A percentile compares a stretch with the other conserved stretches of the same genome.
These are phyloP conservation scores for Caenorhabditis sinica DNA, from an alignment of 2,888 invertebrate species.

Conservation along the genomic window DNA sequence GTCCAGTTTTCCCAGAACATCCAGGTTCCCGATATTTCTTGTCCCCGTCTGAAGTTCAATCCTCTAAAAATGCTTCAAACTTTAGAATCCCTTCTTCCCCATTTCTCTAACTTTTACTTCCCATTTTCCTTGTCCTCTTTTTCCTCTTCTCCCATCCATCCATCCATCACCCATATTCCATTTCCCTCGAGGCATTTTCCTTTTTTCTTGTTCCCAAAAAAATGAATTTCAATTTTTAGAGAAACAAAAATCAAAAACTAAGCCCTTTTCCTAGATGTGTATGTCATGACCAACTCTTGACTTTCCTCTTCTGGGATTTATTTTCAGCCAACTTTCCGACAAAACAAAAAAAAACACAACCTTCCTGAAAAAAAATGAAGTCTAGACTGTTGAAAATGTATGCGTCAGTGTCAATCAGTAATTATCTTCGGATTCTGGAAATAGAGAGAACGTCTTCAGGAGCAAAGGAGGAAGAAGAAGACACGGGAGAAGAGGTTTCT, in stretches of 20 bases:
- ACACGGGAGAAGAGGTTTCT: not conserved
- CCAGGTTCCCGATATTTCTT: not conserved
- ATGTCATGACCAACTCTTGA: conserved; percentile 18
- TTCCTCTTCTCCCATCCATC: conserved; percentile 18
- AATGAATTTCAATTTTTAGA: conserved; percentile 32
- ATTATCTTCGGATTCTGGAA: conserved; percentile 18
- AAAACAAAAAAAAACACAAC: not conserved
- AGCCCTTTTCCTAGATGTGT: not conserved
- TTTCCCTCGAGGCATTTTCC: conserved; percentile 31
- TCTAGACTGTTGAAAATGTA: conserved; percentile 21
- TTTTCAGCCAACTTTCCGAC: not conserved
- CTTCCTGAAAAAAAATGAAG: not conserved
- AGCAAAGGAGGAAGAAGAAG: not conserved
- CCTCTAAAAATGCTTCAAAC: not conserved
- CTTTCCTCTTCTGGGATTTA: conserved; percentile 26
- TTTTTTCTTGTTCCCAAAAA: conserved; percentile 13
- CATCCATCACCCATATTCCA: conserved; percentile 32
- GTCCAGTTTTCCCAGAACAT: no score
- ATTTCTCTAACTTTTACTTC: not conserved
- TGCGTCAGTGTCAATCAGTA: conserved; percentile 19
- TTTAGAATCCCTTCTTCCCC: not conserved
- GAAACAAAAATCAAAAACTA: conserved; percentile 45
- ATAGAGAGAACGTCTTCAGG: conserved; percentile 15
- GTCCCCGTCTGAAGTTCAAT: no score
- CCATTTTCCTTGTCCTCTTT: conserved; percentile 31